These are phyloP conservation scores for Catocala nupta DNA, from an alignment of 2,888 invertebrate genomes.

Conservation along the genomic window DNA sequence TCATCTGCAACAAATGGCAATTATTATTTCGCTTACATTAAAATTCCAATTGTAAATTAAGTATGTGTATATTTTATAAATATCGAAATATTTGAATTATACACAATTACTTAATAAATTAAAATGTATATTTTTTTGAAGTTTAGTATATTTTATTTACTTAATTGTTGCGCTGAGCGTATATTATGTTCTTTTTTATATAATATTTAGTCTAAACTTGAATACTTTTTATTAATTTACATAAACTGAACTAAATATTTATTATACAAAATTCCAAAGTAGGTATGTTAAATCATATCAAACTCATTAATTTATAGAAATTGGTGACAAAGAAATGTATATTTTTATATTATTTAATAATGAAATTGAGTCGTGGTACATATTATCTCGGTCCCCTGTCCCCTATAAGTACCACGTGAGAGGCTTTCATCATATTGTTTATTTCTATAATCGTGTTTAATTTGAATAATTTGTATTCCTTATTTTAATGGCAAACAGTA, in stretches of 20 bases:
- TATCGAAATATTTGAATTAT: neutral
- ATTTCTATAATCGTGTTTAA: conserved; percentile 17
- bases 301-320: neutral
- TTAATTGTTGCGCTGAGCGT: neutral
- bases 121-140: neutral
- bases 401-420: conserved; percentile 3
- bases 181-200: neutral
- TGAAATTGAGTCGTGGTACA: conserved; percentile 5
- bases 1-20: too few relatives aligned
- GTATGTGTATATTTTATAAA: neutral
- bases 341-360: neutral
- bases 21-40: neutral
- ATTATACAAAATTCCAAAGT: neutral
- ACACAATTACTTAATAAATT: neutral
- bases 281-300: neutral
- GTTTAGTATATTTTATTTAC: conserved; percentile 7
- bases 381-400: conserved; percentile 19
- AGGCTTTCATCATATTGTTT: conserved; percentile 16
- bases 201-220: neutral
- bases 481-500: conserved; percentile 46
- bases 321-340: too few relatives aligned
- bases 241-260: neutral
- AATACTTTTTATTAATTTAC: neutral
- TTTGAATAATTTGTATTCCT: conserved; percentile 19
- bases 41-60: neutral